Percentiles rank a stretch among this genome's conserved stretches.
These are phyloP conservation scores for Mugil cephalus DNA, from an alignment of 2,113 vertebrate genomes.

Conservation along the genomic window DNA sequence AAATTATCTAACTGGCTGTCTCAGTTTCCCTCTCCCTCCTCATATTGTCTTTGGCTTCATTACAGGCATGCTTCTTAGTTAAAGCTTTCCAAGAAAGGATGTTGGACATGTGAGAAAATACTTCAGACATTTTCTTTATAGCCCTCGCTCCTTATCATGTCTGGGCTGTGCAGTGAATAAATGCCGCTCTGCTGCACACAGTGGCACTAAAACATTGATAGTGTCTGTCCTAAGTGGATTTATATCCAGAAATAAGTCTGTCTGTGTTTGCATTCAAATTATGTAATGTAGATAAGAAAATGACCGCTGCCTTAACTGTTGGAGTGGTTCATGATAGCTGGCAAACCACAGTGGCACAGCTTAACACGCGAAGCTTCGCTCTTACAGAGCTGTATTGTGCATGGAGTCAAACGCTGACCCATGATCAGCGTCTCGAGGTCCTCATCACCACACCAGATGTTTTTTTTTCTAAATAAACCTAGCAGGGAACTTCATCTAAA, in stretches of 20 bases:
- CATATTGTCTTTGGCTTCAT: slow-evolving; percentile 73
- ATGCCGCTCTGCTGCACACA: slow-evolving; percentile 40
- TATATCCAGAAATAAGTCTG: slow-evolving; percentile 37
- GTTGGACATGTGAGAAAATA: slow-evolving; percentile 73
- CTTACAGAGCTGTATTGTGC: no score
- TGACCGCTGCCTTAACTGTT: neutral
- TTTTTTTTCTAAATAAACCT: no score
- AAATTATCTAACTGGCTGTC: slow-evolving; percentile 62
- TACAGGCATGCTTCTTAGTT: slow-evolving; percentile 41
- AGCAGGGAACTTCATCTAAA: no score
- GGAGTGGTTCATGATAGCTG: slow-evolving; percentile 11
- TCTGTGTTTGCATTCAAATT: slow-evolving; percentile 52
- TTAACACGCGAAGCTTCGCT: slow-evolving; percentile 1
- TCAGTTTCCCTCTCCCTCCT: slow-evolving; percentile 36
- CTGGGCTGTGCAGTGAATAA: slow-evolving; percentile 45
- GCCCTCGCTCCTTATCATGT: slow-evolving; percentile 49
- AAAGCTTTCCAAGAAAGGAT: slow-evolving; percentile 70
- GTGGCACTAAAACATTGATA: slow-evolving; percentile 51
- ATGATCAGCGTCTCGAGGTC: no score
- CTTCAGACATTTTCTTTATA: slow-evolving; percentile 47
- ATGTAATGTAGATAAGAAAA: slow-evolving; percentile 48
- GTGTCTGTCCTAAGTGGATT: slow-evolving; percentile 27
- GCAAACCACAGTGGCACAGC: slow-evolving; percentile 7
- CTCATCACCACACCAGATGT: no score
- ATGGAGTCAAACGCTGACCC: neutral